Percentiles rank a stretch among this genome's conserved stretches.
Evolutionary conservation across 2,888 invertebrate species (phyloP).

Genomic region (Sympetrum striolatum): DNA sequence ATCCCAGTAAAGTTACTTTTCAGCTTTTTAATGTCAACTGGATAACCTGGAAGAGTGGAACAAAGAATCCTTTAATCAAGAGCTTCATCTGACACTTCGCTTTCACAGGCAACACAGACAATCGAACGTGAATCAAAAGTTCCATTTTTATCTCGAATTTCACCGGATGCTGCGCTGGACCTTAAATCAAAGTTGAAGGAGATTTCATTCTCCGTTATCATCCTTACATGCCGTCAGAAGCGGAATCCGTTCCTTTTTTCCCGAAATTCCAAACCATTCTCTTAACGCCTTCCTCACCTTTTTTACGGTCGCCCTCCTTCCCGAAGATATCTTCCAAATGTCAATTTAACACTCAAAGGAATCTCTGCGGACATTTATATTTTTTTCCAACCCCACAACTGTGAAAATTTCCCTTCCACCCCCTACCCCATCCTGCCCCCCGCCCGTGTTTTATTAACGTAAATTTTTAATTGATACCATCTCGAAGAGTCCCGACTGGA

Average conservation of each 20-base stretch:
- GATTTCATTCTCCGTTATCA: not conserved
- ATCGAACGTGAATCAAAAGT: too few relatives aligned
- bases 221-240: not conserved
- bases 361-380: not conserved
- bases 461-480: not conserved
- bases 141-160: too few relatives aligned
- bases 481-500: not conserved
- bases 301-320: not conserved
- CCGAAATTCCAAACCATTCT: not conserved
- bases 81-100: too few relatives aligned
- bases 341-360: not conserved
- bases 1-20: too few relatives aligned
- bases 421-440: too few relatives aligned
- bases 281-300: not conserved
- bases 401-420: not conserved
- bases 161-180: too few relatives aligned
- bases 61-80: too few relatives aligned
- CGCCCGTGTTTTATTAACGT: not conserved
- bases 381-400: not conserved
- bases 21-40: too few relatives aligned
- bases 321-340: not conserved
- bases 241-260: not conserved
- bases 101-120: too few relatives aligned
- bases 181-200: not conserved
- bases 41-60: too few relatives aligned